Base-by-base conservation (phyloP, 2,797 vertebrate genomes). In the Poliocrania exsul region DNA sequence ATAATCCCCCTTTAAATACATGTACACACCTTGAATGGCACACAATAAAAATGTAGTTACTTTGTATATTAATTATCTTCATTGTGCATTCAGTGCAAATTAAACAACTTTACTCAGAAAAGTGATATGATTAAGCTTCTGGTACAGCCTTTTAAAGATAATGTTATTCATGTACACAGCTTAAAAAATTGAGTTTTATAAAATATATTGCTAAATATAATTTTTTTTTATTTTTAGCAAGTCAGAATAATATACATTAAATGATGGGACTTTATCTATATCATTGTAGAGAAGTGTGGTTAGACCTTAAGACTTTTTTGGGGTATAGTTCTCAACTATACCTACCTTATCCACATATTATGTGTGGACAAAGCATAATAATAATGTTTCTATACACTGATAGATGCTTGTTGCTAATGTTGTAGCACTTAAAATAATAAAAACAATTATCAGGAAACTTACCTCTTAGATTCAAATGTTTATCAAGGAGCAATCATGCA, bases 391-490 rank as follows among this genome's bases (percentile, higher is more conserved):
- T 79, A 2, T 47, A 51, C 44, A 51, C 21, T 57, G 28, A 72
- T 18, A 35, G n/a, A 49, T 95, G 35, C 10, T 54, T 81, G 9
- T 67, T 54, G 10, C 56, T 90, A 70, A 64, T 65, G 17, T 23
- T 70, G 19, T 69, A 71, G 38, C 23, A 49, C 21, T 80, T 57
- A 64, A 91, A 92, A 78, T 50, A 19, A 38, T 67, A n/a, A 82
- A 72, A 82, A 11, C 3, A 66, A n/a, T 65, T 60, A 92, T 50
- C 7, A 47, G 26, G 42, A 72, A 83, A 10, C 8, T 77, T 77
- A 51, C 26, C 6, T 88, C 65, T 94, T 78, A 26, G 75, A 78
- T 66, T 75, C 44, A 73, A 58, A 95, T 70, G 35, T 79, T 91
- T 86, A 72, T 78, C 33, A 44, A 69, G 35, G 60, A 83, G 44